These are phyloP conservation scores for Rissa tridactyla DNA, from an alignment of 2,113 vertebrate species.

Conservation along the genomic window DNA sequence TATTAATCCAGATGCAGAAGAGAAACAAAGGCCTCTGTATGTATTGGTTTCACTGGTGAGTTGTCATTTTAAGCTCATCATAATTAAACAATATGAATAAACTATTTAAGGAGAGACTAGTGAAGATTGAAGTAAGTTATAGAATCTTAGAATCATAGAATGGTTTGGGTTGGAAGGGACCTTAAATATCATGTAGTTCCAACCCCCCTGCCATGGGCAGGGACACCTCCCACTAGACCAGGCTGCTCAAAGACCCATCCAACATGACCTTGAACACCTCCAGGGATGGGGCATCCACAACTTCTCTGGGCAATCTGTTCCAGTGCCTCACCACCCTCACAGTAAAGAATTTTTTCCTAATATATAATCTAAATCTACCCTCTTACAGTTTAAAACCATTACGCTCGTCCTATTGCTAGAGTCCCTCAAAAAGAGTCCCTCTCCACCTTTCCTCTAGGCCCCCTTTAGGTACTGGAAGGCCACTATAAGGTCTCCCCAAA, in stretches of 20 bases:
- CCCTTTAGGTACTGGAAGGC: not conserved
- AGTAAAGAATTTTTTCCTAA: too few species aligned
- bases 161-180: not conserved
- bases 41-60: not conserved
- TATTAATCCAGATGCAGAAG: not conserved
- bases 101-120: not conserved
- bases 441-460: not conserved
- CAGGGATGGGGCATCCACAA: too few species aligned
- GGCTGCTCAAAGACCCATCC: too few species aligned
- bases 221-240: too few species aligned
- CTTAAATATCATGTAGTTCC: too few species aligned
- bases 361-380: not conserved
- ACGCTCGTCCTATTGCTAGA: not conserved
- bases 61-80: not conserved
- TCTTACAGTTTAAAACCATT: not conserved
- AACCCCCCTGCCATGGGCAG: too few species aligned
- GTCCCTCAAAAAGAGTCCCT: not conserved
- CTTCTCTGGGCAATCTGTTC: too few species aligned
- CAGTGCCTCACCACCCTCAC: too few species aligned
- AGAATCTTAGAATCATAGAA: not conserved
- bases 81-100: not conserved
- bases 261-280: too few species aligned
- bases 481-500: not conserved
- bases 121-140: not conserved
- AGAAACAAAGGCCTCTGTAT: not conserved